phyloP scores from a whole-genome alignment of 1,140 invertebrate species.

The Zophobas morio region DNA sequence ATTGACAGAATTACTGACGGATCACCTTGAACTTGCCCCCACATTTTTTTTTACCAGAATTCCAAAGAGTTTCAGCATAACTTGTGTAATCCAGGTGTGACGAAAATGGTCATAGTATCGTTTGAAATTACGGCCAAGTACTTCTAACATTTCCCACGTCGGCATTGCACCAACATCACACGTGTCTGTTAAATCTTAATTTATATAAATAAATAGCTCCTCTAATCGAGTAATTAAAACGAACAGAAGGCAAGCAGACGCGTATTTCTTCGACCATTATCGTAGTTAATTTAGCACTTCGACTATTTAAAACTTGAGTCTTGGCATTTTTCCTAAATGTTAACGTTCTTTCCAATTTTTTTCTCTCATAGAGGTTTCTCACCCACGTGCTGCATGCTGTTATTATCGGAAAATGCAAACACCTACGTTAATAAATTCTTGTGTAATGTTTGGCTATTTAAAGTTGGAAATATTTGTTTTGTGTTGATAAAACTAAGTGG shows the following conservation, averaged over 20 bases:
- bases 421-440: not conserved
- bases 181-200: not conserved
- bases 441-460: slow-evolving; percentile 12
- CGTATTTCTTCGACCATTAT: slow-evolving; percentile 4
- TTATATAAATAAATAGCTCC: slow-evolving; percentile 8
- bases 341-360: not conserved
- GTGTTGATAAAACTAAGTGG: slow-evolving; percentile 10
- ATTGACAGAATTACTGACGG: too few relatives aligned
- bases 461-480: slow-evolving; percentile 17
- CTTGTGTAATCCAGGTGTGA: too few relatives aligned
- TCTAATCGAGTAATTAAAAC: slow-evolving; percentile 19
- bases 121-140: not conserved
- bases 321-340: slow-evolving; percentile 28
- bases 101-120: not conserved
- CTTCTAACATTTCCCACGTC: not conserved
- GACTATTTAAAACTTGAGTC: not conserved
- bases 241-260: slow-evolving; percentile 3
- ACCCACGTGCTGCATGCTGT: not conserved
- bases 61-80: too few relatives aligned
- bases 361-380: not conserved
- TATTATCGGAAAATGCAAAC: slow-evolving; percentile 29
- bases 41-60: too few relatives aligned
- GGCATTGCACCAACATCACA: not conserved
- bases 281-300: slow-evolving; percentile 14
- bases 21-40: too few relatives aligned